Evolutionary conservation across 2,797 vertebrate species (phyloP), one percentile per base, ranked within the genome.

Genomic region (Taeniopygia guttata): DNA sequence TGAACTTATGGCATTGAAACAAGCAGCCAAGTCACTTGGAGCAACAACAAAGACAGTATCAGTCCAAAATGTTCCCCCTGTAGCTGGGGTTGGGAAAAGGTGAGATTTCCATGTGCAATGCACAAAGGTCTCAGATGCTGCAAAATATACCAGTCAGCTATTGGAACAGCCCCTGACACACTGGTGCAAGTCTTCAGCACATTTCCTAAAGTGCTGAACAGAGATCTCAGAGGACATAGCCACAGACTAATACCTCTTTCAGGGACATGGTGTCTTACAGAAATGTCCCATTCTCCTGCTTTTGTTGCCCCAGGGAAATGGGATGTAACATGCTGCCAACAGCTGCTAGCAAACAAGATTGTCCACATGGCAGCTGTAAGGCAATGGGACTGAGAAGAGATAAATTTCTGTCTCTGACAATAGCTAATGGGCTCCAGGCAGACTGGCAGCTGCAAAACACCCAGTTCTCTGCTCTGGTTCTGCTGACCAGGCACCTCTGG

Each of bases 391-490:
- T 54, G 77, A 34, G 55, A 43, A 85, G 84, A 84, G 83, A 96
- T 21, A 90, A 90, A 94, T 94, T 90, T 91, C 64, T 87, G 63
- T 82, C 74, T 90, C 80, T 93, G 90, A 83, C 84, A 90, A 74
- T 23, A 76, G 89, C 77, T 91, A 86, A 94, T 77, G 90, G 95
- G 94, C 94, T 95, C 91, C 95, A 91, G 72, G 88, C 89, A 92
- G 92, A 62, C 93, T 93, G 90, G 88, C 93, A 97, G 96, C 96
- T 97, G 95, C 95, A 93, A 80, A 94, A 84, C 86, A 75, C 95
- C 93, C 93, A 86, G 43, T 48, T 72, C 84, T 36, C 51, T 62
- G 66, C 88, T 75, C 89, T 85, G 56, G 27, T 84, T 93, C 88
- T 70, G 89, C 90, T 95, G 84, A 87, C 26, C 89, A 85, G 91